Percentiles rank a stretch among this genome's conserved stretches.
Evolutionary conservation across 1,140 invertebrate species (phyloP).

Genomic region (Drosophila truncata): DNA sequence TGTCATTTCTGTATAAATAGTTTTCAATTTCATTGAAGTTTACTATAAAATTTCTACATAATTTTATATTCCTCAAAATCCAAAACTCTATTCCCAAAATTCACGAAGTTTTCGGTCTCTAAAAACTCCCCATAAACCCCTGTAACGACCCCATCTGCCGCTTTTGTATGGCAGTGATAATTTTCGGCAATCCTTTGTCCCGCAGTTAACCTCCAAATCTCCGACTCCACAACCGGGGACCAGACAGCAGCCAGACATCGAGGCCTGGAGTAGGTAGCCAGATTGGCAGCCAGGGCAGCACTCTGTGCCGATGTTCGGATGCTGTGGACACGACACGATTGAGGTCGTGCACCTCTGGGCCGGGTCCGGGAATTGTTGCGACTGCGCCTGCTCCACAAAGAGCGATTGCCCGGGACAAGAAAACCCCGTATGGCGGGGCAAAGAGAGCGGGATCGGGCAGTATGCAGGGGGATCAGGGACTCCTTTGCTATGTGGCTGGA

Average conservation of each 20-base stretch:
- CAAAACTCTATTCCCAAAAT: neutral
- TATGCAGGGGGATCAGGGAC: conserved; percentile 34
- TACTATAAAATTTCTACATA: neutral
- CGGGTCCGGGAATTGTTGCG: conserved; percentile 42
- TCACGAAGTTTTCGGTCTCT: neutral
- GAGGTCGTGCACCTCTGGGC: conserved; percentile 77
- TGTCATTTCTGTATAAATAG: neutral
- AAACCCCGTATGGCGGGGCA: neutral
- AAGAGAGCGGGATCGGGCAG: conserved; percentile 4
- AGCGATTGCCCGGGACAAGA: conserved; percentile 40
- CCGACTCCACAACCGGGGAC: conserved; percentile 14
- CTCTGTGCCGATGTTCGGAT: conserved; percentile 38
- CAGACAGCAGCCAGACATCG: conserved; percentile 74
- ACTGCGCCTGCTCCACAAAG: conserved; percentile 73
- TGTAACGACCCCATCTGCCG: neutral
- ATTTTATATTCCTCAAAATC: neutral
- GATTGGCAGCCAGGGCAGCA: conserved; percentile 24
- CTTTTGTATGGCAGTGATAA: conserved; percentile 34
- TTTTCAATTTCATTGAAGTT: neutral
- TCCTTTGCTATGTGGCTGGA: conserved; percentile 57
- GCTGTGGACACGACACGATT: conserved; percentile 63
- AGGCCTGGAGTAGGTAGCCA: conserved; percentile 62
- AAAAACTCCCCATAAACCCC: conserved; percentile 23
- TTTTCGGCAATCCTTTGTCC: conserved; percentile 75
- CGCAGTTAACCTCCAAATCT: conserved; percentile 53